Conservation (phyloP, 2,797 vertebrate species). For the Thaleichthys pacificus region DNA sequence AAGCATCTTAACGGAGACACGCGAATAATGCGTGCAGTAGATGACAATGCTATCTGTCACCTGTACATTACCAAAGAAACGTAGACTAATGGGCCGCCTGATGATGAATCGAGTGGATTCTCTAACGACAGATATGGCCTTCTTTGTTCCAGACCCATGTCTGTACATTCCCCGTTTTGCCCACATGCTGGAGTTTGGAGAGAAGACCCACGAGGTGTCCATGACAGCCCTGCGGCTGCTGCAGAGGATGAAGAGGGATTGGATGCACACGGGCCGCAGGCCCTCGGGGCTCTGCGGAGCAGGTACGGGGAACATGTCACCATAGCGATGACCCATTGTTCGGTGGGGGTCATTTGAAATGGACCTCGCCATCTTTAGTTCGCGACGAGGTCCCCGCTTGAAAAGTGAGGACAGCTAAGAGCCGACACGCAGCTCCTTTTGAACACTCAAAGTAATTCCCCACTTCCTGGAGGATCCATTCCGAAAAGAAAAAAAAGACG, state of each 20-base stretch:
- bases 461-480: too few relatives aligned
- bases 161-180: constrained; percentile 98
- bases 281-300: constrained; percentile 94
- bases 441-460: too few relatives aligned
- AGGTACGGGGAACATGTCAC: constrained; percentile 64
- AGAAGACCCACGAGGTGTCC: constrained; percentile 94
- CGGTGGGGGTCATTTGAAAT: background rate
- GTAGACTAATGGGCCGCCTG: background rate
- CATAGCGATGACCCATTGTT: background rate
- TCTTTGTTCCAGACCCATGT: constrained; percentile 81
- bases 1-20: background rate
- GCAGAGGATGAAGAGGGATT: constrained; percentile 97
- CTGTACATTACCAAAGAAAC: background rate
- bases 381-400: too few relatives aligned
- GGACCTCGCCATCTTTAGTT: background rate
- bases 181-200: constrained; percentile 94
- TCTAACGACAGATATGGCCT: background rate
- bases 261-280: constrained; percentile 96
- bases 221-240: constrained; percentile 94
- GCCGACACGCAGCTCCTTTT: too few relatives aligned
- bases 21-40: background rate
- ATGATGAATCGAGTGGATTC: background rate
- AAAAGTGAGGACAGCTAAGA: too few relatives aligned
- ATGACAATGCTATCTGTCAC: background rate
- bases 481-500: too few relatives aligned